Evolutionary conservation across 1,140 invertebrate genomes (phyloP), one percentile per base, ranked within the genome.

Genomic region (Tyrophagus putrescentiae): DNA sequence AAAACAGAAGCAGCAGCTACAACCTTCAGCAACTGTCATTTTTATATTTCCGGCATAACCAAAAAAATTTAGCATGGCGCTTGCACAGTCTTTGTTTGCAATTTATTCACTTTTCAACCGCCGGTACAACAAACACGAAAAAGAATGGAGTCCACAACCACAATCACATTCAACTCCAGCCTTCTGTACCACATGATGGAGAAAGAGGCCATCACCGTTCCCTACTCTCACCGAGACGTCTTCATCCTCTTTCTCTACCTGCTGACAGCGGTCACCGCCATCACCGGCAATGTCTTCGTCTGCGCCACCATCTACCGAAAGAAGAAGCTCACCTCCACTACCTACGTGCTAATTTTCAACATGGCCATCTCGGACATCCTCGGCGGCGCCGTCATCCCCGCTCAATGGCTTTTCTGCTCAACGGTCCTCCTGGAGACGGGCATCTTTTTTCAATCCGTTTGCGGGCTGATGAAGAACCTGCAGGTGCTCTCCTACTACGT

Each of bases 301-400:
- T 68, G 67, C 52, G 62, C 70, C 60, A 65, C 72, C 16, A 67
- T 73, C 1, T 62, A 69, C 3, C 59, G 67, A 58, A 71, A 68
- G 33, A 36, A 67, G 23, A 52, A 67, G 33, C 64, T 73, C 34
- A 69, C 70, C 41, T 72, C 85, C 0, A 84, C 89, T 0, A 90
- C 86, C 1, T 90, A 90, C 67, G 85, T 83, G 67, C 87, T 89
- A 68, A 88, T 90, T 62, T 80, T 82, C 62, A 90, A 89, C 70
- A 72, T 91, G 57, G 85, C 87, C 0, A 72, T 89, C 7, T 85
- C 85, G 23, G 87, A 91, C 68, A 48, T 57, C 16, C 28, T 57
- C 13, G 56, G 56, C 21, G 56, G 56, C 18, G 7, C 44, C 21
- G 56, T 57, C 11, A 57, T 57, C 25, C 56, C 56, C 7, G 7